phyloP scores from a whole-genome alignment of 2,888 invertebrate species.

The Sialis lutaria region DNA sequence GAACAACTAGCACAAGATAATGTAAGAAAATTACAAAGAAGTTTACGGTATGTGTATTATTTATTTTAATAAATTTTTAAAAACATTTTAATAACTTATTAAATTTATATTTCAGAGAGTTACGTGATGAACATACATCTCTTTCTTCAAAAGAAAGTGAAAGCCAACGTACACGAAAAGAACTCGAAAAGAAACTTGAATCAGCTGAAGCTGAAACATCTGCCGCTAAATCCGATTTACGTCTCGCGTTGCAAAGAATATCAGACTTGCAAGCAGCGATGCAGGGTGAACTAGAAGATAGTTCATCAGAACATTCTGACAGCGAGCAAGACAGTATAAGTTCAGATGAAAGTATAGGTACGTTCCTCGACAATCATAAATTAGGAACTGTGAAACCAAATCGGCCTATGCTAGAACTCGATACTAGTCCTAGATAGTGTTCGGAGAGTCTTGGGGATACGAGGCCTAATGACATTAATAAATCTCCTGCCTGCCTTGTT shows the following conservation, averaged over 20 bases:
- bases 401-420: constrained; percentile 24
- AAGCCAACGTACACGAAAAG: constrained; percentile 49
- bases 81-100: too few relatives aligned
- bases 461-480: too few relatives aligned
- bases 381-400: constrained; percentile 22
- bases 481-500: too few relatives aligned
- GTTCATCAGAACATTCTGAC: constrained; percentile 49
- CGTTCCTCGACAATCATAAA: constrained; percentile 43
- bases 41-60: constrained; percentile 28
- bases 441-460: too few relatives aligned
- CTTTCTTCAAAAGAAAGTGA: constrained; percentile 60
- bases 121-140: constrained; percentile 61
- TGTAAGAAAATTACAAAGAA: constrained; percentile 54
- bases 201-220: constrained; percentile 52
- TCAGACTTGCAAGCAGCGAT: constrained; percentile 85
- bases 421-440: constrained; percentile 7
- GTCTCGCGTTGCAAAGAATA: constrained; percentile 75
- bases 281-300: constrained; percentile 60
- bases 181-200: constrained; percentile 57
- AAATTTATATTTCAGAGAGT: constrained; percentile 31
- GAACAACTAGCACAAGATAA: constrained; percentile 67
- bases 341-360: constrained; percentile 45
- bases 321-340: constrained; percentile 47
- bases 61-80: not conserved
- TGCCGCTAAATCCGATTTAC: constrained; percentile 60